Evolutionary conservation across 2,888 invertebrate species (phyloP), one percentile per base, ranked within the genome.

Genomic region (Cryptocheilus praepositus): DNA sequence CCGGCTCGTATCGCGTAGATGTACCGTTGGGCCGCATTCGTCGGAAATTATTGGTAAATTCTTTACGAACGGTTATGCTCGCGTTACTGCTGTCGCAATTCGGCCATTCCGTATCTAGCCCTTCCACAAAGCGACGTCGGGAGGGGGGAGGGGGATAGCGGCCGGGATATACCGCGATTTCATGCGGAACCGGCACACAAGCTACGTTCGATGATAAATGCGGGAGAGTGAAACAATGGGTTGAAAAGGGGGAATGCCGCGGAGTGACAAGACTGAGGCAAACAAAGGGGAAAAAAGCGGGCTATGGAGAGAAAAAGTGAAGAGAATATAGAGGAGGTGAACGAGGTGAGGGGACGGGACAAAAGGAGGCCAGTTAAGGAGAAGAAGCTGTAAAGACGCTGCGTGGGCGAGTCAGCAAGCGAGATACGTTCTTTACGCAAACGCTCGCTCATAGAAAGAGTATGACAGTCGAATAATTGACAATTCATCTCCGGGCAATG

Each of bases 11-110:
- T 57, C 56, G 56, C 59, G 66, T 51, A 61, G 64, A 68, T 67
- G 61, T 13, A 16, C 28, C 36, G 13, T 25, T 2, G 28, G 55
- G 46, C 18, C 62, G 59, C 65, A 28, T 61, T 44, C 58, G 11
- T 36, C 73, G 73, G 73, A 79, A 79, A 79, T 79, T 79, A 70
- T 73, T 66, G 64, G 65, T 74, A 67, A 78, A 79, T 79, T 79
- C 72, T 78, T 79, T 63, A 75, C 71, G 79, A 77, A 64, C 61
- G 21, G 64, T 55, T 65, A 11, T 46, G 52, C 15, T 45, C 25
- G 7, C 36, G 36, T 16, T 54, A 52, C 51, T 25, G 8, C 56
- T 18, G 16, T 49, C 55, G 56, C 52, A 46, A 46, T 70, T 57
- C 53, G 61, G 45, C 65, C 43, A 55, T 25, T 25, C 25, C 25